A percentile compares a stretch with the other conserved stretches of the same genome.
Evolutionary conservation across 92 coral and sea anemone genomes (phyloP).

Genomic region (Hydrozoanthus gracilis): DNA sequence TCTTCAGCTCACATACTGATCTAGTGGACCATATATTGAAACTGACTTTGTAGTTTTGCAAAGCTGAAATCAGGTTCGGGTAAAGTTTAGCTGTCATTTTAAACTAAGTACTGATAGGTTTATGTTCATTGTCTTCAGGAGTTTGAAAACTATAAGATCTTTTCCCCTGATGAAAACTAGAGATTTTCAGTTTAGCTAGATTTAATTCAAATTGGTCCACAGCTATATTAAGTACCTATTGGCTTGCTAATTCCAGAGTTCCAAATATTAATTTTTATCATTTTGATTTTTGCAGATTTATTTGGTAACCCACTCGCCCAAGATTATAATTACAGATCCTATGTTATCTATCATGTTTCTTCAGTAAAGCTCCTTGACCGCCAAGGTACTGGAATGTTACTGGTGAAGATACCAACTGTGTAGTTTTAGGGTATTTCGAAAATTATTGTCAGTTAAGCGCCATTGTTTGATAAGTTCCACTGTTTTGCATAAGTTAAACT

Average conservation of each 20-base stretch:
- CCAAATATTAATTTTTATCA: not conserved
- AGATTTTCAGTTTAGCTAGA: too few relatives aligned
- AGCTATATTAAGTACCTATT: not conserved
- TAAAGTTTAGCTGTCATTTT: too few relatives aligned
- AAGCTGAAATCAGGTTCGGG: not conserved
- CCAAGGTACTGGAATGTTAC: constrained; percentile 68
- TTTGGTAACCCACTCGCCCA: constrained; percentile 97
- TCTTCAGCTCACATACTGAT: not conserved
- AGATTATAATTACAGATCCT: constrained; percentile 94
- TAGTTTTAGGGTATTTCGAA: not conserved
- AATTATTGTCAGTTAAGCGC: not conserved
- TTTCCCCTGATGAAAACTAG: too few relatives aligned
- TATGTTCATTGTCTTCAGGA: too few relatives aligned
- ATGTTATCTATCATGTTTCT: constrained; percentile 79
- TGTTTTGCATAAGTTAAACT: not conserved
- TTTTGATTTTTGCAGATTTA: constrained; percentile 66
- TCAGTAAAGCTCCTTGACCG: constrained; percentile 92
- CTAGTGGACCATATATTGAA: not conserved
- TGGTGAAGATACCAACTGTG: not conserved
- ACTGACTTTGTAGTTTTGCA: not conserved
- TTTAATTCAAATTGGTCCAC: too few relatives aligned
- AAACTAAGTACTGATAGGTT: too few relatives aligned
- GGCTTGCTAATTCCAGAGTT: not conserved
- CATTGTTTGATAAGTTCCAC: not conserved
- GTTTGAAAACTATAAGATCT: too few relatives aligned